Conservation (phyloP, 2,113 vertebrate genomes). For the Chionodraco myersi region DNA sequence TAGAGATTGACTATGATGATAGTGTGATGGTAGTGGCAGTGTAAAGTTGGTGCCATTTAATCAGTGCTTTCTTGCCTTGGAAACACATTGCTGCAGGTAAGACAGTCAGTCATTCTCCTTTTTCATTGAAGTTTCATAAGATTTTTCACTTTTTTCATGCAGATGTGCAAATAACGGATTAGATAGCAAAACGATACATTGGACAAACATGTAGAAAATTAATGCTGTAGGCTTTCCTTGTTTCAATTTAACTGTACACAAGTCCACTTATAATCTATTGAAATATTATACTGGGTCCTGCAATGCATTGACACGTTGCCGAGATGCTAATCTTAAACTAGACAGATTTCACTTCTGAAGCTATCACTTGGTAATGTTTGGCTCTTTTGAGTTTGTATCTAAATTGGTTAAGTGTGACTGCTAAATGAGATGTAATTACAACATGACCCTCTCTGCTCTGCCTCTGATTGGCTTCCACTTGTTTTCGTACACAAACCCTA, state of each 20-base stretch:
- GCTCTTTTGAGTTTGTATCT: too few relatives aligned
- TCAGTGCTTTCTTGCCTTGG: slow-evolving; percentile 31
- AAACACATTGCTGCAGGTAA: slow-evolving; percentile 27
- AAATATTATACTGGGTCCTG: not conserved
- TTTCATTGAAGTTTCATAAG: not conserved
- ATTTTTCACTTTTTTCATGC: not conserved
- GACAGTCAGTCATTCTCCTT: not conserved
- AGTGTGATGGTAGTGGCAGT: slow-evolving; percentile 26
- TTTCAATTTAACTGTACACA: not conserved
- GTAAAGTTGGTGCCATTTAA: slow-evolving; percentile 51
- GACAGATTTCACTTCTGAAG: too few relatives aligned
- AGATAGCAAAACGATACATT: not conserved
- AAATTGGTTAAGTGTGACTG: too few relatives aligned
- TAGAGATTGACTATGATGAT: slow-evolving; percentile 46
- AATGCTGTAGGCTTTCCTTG: not conserved
- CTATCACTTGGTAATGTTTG: too few relatives aligned
- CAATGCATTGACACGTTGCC: slow-evolving; percentile 6
- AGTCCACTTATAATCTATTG: too few relatives aligned
- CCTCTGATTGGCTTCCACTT: too few relatives aligned
- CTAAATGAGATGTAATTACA: too few relatives aligned
- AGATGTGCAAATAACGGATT: not conserved
- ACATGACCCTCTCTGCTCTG: too few relatives aligned
- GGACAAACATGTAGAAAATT: not conserved
- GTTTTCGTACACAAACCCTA: too few relatives aligned
- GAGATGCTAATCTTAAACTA: not conserved